Percentiles rank a stretch among this genome's conserved stretches.
These are phyloP conservation scores for Meriones psammophilus DNA, from an alignment of 2,797 vertebrate genomes.

Conservation along the genomic window DNA sequence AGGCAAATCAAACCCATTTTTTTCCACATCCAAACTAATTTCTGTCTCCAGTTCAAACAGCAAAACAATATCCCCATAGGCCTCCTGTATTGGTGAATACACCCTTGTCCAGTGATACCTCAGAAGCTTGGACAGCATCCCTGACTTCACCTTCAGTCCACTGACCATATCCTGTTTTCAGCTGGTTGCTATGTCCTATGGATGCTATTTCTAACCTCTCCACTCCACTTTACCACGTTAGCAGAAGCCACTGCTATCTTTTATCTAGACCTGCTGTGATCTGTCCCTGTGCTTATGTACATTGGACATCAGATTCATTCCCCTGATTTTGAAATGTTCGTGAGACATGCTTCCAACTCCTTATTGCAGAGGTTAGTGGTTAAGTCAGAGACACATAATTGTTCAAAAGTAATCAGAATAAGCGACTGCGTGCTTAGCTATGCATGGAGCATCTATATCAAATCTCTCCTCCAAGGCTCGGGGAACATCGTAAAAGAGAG, in stretches of 20 bases:
- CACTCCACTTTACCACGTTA: not conserved
- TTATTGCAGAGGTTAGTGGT: not conserved
- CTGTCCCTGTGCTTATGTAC: not conserved
- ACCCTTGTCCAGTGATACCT: not conserved
- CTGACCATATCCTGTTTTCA: not conserved
- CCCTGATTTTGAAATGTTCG: not conserved
- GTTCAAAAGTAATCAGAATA: no score
- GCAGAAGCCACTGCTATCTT: not conserved
- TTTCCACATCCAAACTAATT: conserved; percentile 20
- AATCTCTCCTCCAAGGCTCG: not conserved
- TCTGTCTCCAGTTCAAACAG: not conserved
- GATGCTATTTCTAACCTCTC: not conserved
- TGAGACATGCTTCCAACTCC: not conserved
- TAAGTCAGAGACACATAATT: not conserved
- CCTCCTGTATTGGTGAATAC: not conserved
- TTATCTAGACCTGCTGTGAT: not conserved
- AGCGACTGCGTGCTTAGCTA: not conserved
- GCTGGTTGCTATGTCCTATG: not conserved
- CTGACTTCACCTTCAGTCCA: not conserved
- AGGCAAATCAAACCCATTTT: conserved; percentile 39
- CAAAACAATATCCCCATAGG: not conserved
- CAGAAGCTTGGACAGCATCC: not conserved
- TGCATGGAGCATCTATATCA: not conserved
- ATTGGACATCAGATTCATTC: not conserved
- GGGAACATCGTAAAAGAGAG: not conserved